Evolutionary conservation across 2,113 vertebrate species (phyloP), one percentile per base, ranked within the genome.

Genomic region (Pygoscelis antarcticus): DNA sequence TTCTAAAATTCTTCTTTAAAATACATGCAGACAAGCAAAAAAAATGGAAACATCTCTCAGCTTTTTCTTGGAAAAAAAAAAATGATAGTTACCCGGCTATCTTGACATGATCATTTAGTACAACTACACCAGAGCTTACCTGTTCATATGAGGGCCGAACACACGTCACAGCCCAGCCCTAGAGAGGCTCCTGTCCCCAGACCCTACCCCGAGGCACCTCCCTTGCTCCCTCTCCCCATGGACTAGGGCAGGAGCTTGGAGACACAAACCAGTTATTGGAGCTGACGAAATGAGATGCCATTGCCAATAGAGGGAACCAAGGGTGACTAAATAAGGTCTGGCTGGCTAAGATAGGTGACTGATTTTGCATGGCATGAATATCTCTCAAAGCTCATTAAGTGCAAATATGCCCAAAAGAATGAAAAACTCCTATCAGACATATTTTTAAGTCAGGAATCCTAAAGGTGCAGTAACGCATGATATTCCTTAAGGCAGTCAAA

Each of bases 401-500:
- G 62, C 47, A 96, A 96, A 90, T 94, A 95, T 29, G 42, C 85
- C 64, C 90, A 77, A 71, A 95, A 87, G 80, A 92, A 97, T 91
- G 76, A 93, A 95, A 65, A 44, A 5, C 13, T 68, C 70, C 70
- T 34, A 91, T 69, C 83, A 82, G 91, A 68, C 21, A 36, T 61
- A 95, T 94, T 96, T 96, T 93, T 65, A 94, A 90, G 86, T 86
- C 40, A 58, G 84, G 91, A 95, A 77, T 91, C 91, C 93, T 90
- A 91, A 91, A 89, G 93, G 94, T 95, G 84, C 62, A 81, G 64
- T 74, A 93, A 93, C 0, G 0, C 51, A 83, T 25, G 10, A 77
- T 90, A 80, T 77, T 90, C 91, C 87, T 96, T 79, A 93, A 82
- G 90, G 84, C 89, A 95, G 70, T 91, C 52, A 82, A 64, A 95